Conservation (phyloP, 2,797 vertebrate species). For the Neostethus bicornis region DNA sequence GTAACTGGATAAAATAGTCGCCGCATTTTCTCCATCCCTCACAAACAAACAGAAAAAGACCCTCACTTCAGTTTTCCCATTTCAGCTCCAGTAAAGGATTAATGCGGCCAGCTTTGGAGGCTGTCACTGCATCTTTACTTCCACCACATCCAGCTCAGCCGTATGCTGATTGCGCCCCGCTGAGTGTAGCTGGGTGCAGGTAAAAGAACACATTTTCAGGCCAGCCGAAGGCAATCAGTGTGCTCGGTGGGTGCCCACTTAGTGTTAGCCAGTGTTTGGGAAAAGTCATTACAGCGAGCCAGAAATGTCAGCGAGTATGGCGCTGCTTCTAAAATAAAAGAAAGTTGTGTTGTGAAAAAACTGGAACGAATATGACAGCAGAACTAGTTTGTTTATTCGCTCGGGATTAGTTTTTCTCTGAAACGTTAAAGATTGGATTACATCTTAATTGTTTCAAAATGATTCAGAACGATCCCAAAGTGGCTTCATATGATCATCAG, state of each 20-base stretch:
- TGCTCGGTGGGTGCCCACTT: constrained; percentile 43
- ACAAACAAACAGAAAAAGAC: constrained; percentile 9
- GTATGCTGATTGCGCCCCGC: constrained; percentile 21
- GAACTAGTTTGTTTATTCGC: constrained; percentile 5
- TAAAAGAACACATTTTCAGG: constrained; percentile 62
- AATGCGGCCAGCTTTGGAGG: constrained; percentile 46
- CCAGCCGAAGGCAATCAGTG: constrained; percentile 51
- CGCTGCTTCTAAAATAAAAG: constrained; percentile 26
- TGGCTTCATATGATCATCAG: no score
- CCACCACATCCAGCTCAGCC: constrained; percentile 32
- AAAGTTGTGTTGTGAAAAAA: constrained; percentile 23
- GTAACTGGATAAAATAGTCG: constrained; percentile 36
- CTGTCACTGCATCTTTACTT: constrained; percentile 53
- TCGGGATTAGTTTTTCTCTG: background rate
- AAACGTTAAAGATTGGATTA: background rate
- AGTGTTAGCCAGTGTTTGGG: constrained; percentile 29
- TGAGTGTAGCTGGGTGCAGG: constrained; percentile 46
- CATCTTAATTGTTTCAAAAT: background rate
- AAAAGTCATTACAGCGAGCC: constrained; percentile 42
- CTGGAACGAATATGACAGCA: background rate
- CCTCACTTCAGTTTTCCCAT: constrained; percentile 38
- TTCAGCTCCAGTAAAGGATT: constrained; percentile 45
- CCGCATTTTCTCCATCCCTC: background rate
- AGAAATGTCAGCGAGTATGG: constrained; percentile 24
- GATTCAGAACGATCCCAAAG: no score